Percentiles rank a stretch among this genome's conserved stretches.
Evolutionary conservation across 2,888 invertebrate genomes (phyloP).

Genomic region (Eueremaeus valkanovi): DNA sequence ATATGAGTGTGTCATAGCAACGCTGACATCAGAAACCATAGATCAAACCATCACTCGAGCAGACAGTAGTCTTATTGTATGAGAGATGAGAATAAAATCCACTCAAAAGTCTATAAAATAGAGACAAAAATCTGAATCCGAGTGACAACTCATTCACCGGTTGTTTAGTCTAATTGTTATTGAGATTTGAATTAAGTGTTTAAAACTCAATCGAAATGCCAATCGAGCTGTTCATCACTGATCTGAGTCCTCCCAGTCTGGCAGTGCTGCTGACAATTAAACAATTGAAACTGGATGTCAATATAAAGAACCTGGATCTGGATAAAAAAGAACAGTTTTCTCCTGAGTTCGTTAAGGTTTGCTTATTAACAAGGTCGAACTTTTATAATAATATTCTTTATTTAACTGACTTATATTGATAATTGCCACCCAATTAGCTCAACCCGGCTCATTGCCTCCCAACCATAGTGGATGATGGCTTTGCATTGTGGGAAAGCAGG

Average conservation of each 20-base stretch:
- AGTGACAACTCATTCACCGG: too few relatives aligned
- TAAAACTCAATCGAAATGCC: too few relatives aligned
- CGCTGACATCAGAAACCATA: too few relatives aligned
- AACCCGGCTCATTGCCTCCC: constrained; percentile 71
- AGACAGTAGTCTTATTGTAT: too few relatives aligned
- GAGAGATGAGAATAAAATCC: too few relatives aligned
- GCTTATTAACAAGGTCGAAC: background rate
- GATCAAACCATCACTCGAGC: too few relatives aligned
- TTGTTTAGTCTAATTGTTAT: too few relatives aligned
- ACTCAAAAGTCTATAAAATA: too few relatives aligned
- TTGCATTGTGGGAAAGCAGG: constrained; percentile 72
- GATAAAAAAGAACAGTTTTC: constrained; percentile 62
- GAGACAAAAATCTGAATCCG: too few relatives aligned
- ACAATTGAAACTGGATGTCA: constrained; percentile 64
- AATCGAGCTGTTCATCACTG: constrained; percentile 42
- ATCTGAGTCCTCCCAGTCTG: constrained; percentile 59
- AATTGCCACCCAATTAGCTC: constrained; percentile 46
- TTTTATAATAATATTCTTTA: background rate
- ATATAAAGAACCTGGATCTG: constrained; percentile 63
- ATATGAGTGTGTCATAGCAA: too few relatives aligned
- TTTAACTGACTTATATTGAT: background rate
- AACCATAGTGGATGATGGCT: constrained; percentile 72
- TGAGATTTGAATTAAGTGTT: too few relatives aligned
- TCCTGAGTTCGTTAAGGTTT: constrained; percentile 65
- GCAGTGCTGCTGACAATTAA: constrained; percentile 63